These are phyloP conservation scores for Falco cherrug DNA, from an alignment of 2,797 vertebrate species.

Conservation along the genomic window DNA sequence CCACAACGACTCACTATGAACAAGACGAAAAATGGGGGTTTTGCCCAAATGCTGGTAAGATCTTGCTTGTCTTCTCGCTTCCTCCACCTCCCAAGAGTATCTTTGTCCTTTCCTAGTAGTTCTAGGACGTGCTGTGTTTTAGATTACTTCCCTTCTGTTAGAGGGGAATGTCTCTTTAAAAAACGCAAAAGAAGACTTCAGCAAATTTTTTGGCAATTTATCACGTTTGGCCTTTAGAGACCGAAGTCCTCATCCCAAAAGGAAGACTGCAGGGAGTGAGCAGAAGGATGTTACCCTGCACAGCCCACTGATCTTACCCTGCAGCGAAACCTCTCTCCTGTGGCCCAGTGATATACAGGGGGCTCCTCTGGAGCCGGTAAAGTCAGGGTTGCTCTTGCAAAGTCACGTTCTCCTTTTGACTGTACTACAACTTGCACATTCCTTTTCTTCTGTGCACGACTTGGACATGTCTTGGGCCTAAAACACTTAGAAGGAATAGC, in stretches of 20 bases:
- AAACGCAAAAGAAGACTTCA: not conserved
- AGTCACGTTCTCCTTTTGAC: not conserved
- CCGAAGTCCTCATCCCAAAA: not conserved
- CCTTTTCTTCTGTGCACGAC: not conserved
- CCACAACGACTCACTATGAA: slow-evolving; percentile 89
- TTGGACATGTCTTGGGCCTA: not conserved
- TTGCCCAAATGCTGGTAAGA: slow-evolving; percentile 88
- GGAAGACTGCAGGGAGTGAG: not conserved
- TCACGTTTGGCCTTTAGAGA: not conserved
- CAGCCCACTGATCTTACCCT: not conserved
- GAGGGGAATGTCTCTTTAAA: not conserved
- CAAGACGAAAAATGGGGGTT: slow-evolving; percentile 90
- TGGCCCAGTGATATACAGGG: not conserved
- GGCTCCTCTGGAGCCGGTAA: not conserved
- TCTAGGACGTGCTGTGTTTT: not conserved
- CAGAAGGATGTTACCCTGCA: not conserved
- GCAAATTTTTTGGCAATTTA: not conserved
- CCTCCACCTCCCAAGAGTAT: not conserved
- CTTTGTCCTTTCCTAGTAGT: not conserved
- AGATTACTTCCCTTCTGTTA: slow-evolving; percentile 10
- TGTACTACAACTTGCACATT: not conserved
- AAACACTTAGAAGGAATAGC: not conserved
- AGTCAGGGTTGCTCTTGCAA: not conserved
- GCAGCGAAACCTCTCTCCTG: not conserved
- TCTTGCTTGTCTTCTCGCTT: not conserved